A percentile compares a stretch with the other conserved stretches of the same genome.
Evolutionary conservation across 2,888 invertebrate genomes (phyloP).

Genomic region (Phanerotoma sp.): DNA sequence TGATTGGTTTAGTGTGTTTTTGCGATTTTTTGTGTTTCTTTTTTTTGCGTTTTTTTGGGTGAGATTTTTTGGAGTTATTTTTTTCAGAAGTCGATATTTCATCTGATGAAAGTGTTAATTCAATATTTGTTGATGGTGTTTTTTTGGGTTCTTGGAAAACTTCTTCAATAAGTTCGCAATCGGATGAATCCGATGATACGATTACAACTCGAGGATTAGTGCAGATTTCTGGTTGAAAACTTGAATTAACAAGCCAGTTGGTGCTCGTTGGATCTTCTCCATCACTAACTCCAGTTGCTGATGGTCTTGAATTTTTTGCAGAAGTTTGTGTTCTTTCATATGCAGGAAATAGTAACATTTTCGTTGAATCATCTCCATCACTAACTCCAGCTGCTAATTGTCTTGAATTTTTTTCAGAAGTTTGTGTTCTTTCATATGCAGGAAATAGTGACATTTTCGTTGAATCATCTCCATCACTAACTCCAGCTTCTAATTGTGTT

Average conservation of each 20-base stretch:
- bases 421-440: constrained; percentile 47
- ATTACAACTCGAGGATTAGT: constrained; percentile 26
- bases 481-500: constrained; percentile 61
- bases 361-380: neutral
- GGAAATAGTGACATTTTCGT: constrained; percentile 59
- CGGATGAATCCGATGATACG: constrained; percentile 40
- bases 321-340: constrained; percentile 39
- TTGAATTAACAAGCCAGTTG: constrained; percentile 54
- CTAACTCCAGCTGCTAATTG: too few relatives aligned
- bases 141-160: too few relatives aligned
- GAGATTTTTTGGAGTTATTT: constrained; percentile 15
- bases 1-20: constrained; percentile 36
- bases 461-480: too few relatives aligned
- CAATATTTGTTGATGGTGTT: too few relatives aligned
- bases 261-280: too few relatives aligned
- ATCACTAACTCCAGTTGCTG: too few relatives aligned
- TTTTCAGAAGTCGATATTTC: constrained; percentile 1
- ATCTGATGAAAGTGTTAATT: too few relatives aligned
- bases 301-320: neutral
- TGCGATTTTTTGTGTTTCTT: constrained; percentile 42
- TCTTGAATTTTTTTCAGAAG: neutral
- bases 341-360: constrained; percentile 59
- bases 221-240: constrained; percentile 52
- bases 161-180: constrained; percentile 35
- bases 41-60: constrained; percentile 29